Evolutionary conservation across 2,797 vertebrate species (phyloP), one percentile per base, ranked within the genome.

Genomic region (Hippopotamyrus pictus): DNA sequence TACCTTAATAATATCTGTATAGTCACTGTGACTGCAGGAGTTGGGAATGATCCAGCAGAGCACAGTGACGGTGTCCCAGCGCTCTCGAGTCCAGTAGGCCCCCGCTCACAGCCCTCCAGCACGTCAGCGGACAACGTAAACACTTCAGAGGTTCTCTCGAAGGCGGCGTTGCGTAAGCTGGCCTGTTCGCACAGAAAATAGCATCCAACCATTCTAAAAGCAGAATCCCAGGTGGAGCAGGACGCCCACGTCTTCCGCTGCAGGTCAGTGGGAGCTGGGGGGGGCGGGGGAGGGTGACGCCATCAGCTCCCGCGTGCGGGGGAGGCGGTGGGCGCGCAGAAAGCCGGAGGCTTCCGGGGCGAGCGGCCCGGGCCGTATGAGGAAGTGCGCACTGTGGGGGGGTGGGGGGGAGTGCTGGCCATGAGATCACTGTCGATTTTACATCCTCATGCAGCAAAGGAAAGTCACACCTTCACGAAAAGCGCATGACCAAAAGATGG

Each of bases 241-340:
- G 89, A 93, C 87, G 92, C 94, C 94, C 92, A 95, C 95, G 92
- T 94, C 96, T 95, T 96, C 95, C 95, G 94, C 95, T 95, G 96
- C 96, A 95, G 95, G 95, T 96, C 95, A 96, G 95, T 96, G 95
- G 95, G 95, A 95, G 94, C 95, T 48, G 48, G 44, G 93, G 92
- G 92, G 92, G 92, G 90, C 91, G 90, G 65, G 88, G 91, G 37
- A 1, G 79, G 88, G 65, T 51, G 79, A 89, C 33, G 89, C 50
- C 83, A 57, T 89, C 76, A 92, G 92, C 22, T 29, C 92, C 93
- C 90, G 91, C 91, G 25, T 69, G 88, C 22, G 65, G 44, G 59
- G 50, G 73, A 51, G 88, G 50, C 2, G 41, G 12, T 12, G 9
- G 92, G 92, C 94, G 93, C 92, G 92, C 92, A 93, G 93, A 94